These are phyloP conservation scores for Euzetes globulus DNA, from an alignment of 2,888 invertebrate genomes.

Conservation along the genomic window DNA sequence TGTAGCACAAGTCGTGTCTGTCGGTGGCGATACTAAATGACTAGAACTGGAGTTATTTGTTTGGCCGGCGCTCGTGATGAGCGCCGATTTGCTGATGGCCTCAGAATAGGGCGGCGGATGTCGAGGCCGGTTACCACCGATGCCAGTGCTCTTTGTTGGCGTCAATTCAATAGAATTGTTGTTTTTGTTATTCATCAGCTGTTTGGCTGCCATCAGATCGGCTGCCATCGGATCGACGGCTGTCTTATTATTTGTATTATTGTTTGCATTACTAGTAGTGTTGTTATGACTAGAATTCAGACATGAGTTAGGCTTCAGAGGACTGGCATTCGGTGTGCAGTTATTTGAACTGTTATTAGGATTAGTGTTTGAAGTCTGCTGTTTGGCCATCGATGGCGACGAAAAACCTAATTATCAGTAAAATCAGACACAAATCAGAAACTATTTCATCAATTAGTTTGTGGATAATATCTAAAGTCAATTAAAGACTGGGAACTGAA, in stretches of 20 bases:
- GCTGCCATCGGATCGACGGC: not conserved
- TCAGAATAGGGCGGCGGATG: constrained; percentile 42
- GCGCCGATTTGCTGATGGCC: constrained; percentile 38
- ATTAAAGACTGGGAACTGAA: too few relatives aligned
- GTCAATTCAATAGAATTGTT: not conserved
- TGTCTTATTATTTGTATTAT: not conserved
- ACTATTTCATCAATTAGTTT: too few relatives aligned
- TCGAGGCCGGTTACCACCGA: constrained; percentile 33
- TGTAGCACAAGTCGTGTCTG: not conserved
- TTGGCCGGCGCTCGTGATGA: not conserved
- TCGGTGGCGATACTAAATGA: not conserved
- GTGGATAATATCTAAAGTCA: too few relatives aligned
- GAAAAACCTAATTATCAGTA: not conserved
- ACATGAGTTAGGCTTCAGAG: not conserved
- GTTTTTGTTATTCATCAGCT: not conserved
- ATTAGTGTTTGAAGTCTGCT: not conserved
- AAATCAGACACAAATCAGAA: too few relatives aligned
- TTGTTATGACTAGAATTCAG: not conserved
- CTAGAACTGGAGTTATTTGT: not conserved
- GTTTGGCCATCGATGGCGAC: not conserved
- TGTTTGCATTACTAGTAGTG: not conserved
- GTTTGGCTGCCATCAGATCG: not conserved
- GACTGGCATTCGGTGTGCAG: not conserved
- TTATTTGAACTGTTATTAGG: not conserved
- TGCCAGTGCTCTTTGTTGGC: not conserved